These are phyloP conservation scores for Serripes groenlandicus DNA, from an alignment of 2,888 invertebrate species.

Conservation along the genomic window DNA sequence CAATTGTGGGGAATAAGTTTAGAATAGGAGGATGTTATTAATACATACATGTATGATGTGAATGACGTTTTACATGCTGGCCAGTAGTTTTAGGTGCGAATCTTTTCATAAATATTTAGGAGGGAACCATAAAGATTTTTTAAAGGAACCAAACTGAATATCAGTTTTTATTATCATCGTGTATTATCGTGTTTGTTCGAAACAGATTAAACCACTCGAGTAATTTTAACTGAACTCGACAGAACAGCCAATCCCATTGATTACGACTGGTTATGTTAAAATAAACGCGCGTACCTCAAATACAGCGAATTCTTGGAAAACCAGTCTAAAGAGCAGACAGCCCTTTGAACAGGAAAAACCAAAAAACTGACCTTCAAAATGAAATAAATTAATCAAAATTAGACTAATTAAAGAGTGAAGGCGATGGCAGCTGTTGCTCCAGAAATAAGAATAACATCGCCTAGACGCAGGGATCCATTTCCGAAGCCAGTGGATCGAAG, in stretches of 20 bases:
- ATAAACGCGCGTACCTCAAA: neutral
- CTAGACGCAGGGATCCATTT: conserved; percentile 54
- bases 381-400: conserved; percentile 16
- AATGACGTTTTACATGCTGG: too few species aligned
- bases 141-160: too few species aligned
- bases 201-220: neutral
- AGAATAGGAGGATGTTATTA: too few species aligned
- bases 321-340: conserved; percentile 53
- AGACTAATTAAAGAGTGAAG: neutral
- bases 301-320: neutral
- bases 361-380: conserved; percentile 36
- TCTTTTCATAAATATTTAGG: too few species aligned
- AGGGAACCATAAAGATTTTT: too few species aligned
- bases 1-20: too few species aligned
- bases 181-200: neutral
- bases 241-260: neutral
- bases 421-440: conserved; percentile 51
- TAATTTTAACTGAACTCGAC: neutral
- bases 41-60: too few species aligned
- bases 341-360: conserved; percentile 18
- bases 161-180: neutral
- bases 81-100: too few species aligned
- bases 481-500: conserved; percentile 65
- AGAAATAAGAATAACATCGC: conserved; percentile 43
- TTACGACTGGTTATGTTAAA: neutral